Evolutionary conservation across 2,797 vertebrate genomes (phyloP), one percentile per base, ranked within the genome.

Genomic region (Siniperca obscura): DNA sequence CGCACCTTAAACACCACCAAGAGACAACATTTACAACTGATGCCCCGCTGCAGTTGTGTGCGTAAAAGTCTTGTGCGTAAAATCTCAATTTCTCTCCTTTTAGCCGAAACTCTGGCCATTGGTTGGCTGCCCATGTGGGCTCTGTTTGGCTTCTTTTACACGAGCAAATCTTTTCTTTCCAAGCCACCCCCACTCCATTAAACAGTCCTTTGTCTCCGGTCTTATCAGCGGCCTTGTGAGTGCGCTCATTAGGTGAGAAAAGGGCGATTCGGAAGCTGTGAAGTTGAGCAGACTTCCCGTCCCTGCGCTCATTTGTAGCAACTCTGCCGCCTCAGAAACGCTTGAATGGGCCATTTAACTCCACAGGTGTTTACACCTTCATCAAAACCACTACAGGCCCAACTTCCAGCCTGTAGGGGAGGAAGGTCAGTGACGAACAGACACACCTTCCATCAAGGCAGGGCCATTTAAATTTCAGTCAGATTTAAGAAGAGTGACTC

Each of bases 161-260:
- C 73, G 34, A 36, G 38, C 61, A 65, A n/a, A 22, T 34, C 40
- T 48, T 27, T 52, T 61, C 56, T 76, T 44, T 62, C 27, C 61
- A 19, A 70, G 34, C 83, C 72, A 27, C 87, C 80, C 76, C 76
- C 55, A 0, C 62, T 30, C 78, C 81, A 74, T 89, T 83, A 84
- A 42, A 68, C 64, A 25, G 13, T 12, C 75, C 74, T 89, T 90
- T 91, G 90, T 93, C 80, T 83, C 11, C 46, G 0, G 50, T 55
- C 86, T 90, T 78, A 91, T 91, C 91, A 65, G 78, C 68, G 71
- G 72, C 67, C 50, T 70, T 25, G 74, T 61, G 74, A 60, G n/a
- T 73, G 83, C 42, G 60, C 82, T 90, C 83, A 67, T 92, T 88
- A 92, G 90, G 93, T 91, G 86, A 87, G 82, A 91, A 92, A 88